These are phyloP conservation scores for Eupithecia pulchellata DNA, from an alignment of 2,888 invertebrate genomes.

Conservation along the genomic window DNA sequence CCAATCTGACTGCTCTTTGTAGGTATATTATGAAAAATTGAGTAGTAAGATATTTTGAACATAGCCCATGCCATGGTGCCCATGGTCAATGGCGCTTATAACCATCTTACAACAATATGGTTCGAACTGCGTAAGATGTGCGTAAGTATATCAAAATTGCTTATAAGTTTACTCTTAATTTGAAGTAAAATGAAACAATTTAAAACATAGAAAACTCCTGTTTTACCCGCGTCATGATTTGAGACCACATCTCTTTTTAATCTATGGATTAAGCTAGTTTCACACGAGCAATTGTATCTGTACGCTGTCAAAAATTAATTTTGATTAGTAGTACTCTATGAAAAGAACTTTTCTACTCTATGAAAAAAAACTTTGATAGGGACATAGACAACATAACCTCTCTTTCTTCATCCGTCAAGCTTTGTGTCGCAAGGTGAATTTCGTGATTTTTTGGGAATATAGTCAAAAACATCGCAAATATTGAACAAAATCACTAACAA, in stretches of 20 bases:
- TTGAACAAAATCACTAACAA: neutral
- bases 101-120: no score
- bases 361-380: conserved; percentile 2
- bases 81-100: no score
- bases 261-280: neutral
- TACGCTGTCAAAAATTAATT: neutral
- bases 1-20: no score
- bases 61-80: no score
- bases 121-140: no score
- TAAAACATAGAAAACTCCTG: neutral
- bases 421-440: conserved; percentile 79
- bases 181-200: no score
- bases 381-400: conserved; percentile 70
- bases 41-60: no score
- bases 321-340: no score
- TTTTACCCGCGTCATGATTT: neutral
- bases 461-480: conserved; percentile 39
- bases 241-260: neutral
- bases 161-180: no score
- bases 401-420: conserved; percentile 80
- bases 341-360: neutral
- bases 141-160: no score
- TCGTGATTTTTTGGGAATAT: conserved; percentile 44
- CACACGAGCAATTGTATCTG: neutral
- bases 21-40: no score